phyloP scores from a whole-genome alignment of 2,113 vertebrate genomes.

The Cyprinodon brontotheroides region DNA sequence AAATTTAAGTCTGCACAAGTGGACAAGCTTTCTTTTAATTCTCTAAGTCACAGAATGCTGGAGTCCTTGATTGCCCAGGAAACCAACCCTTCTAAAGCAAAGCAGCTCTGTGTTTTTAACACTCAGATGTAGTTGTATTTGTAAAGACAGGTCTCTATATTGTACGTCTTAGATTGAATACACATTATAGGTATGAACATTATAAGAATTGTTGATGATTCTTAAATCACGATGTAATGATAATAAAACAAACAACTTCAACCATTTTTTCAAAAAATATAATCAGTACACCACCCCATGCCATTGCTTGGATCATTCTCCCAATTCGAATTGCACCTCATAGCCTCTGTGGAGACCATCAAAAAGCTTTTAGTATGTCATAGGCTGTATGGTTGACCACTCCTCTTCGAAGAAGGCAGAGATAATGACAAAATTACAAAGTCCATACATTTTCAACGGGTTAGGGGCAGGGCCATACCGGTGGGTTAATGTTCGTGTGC shows the following conservation, averaged over 20 bases:
- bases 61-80: slow-evolving; percentile 50
- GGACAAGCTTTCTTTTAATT: background rate
- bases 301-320: too few relatives aligned
- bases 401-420: too few relatives aligned
- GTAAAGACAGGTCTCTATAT: too few relatives aligned
- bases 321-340: too few relatives aligned
- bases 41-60: slow-evolving; percentile 2
- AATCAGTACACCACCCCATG: too few relatives aligned
- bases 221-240: background rate
- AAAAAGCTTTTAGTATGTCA: too few relatives aligned
- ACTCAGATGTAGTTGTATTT: background rate
- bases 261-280: background rate
- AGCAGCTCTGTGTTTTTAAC: background rate
- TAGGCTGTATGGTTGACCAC: too few relatives aligned
- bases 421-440: too few relatives aligned
- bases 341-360: too few relatives aligned
- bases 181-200: background rate
- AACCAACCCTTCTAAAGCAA: slow-evolving; percentile 18
- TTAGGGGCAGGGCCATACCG: too few relatives aligned
- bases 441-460: too few relatives aligned
- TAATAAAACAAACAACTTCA: background rate
- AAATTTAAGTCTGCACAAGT: background rate
- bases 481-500: too few relatives aligned
- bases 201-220: background rate
- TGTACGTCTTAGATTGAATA: background rate